phyloP scores from a whole-genome alignment of 2,113 vertebrate species.

The Larimichthys polyactis region DNA sequence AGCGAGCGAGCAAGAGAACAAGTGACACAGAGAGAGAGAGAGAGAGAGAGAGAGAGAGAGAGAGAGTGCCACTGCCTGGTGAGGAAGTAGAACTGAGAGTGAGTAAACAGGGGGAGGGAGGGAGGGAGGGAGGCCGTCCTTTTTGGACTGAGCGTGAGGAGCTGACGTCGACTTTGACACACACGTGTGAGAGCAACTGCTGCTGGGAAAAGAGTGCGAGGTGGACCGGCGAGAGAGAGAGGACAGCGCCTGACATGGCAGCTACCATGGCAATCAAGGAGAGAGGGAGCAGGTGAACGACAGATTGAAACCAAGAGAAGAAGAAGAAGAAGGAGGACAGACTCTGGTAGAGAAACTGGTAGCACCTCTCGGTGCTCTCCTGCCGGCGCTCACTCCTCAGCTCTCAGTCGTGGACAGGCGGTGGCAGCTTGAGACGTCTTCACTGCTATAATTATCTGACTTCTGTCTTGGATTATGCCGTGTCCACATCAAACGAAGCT shows the following conservation, averaged over 20 bases:
- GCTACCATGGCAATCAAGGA: conserved; percentile 16
- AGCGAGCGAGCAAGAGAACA: background rate
- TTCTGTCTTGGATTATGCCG: conserved; percentile 53
- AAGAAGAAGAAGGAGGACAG: background rate
- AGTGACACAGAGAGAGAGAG: conserved; percentile 19
- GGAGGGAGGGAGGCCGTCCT: conserved; percentile 37
- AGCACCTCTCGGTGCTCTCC: background rate
- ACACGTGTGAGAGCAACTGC: conserved; percentile 77
- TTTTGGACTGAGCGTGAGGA: conserved; percentile 62
- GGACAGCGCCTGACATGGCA: conserved; percentile 65
- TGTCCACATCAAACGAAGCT: background rate
- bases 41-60: conserved; percentile 20
- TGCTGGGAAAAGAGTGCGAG: conserved; percentile 23
- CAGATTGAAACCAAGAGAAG: background rate
- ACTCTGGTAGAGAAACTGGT: conserved; percentile 1
- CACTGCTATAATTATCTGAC: conserved; percentile 47
- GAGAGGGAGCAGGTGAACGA: conserved; percentile 26
- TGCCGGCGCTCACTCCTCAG: background rate
- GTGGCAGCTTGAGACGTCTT: conserved; percentile 27
- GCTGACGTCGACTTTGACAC: conserved; percentile 72
- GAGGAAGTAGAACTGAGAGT: conserved; percentile 46
- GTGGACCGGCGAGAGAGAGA: conserved; percentile 7
- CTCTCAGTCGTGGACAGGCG: conserved; percentile 14
- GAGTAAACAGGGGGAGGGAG: conserved; percentile 15
- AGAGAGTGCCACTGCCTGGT: conserved; percentile 34